These are phyloP conservation scores for Eudasyphora cyanicolor DNA, from an alignment of 2,888 invertebrate species.

Conservation along the genomic window DNA sequence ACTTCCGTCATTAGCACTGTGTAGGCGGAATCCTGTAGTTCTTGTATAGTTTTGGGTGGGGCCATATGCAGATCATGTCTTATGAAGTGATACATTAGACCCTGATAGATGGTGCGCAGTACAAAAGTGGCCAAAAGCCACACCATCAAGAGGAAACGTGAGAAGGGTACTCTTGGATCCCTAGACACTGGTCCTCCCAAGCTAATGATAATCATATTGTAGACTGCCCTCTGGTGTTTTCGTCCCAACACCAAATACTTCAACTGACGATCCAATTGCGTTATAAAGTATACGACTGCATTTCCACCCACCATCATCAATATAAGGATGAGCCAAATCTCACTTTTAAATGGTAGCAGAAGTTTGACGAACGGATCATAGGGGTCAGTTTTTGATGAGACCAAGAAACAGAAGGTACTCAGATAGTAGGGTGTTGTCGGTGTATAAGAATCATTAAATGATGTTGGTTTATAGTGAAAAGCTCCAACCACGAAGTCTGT, in stretches of 20 bases:
- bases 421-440: constrained; percentile 66
- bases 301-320: constrained; percentile 63
- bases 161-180: constrained; percentile 67
- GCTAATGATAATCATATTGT: constrained; percentile 69
- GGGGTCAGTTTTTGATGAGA: constrained; percentile 60
- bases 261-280: constrained; percentile 3
- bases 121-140: constrained; percentile 69
- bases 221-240: constrained; percentile 62
- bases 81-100: constrained; percentile 68
- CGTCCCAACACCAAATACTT: constrained; percentile 66
- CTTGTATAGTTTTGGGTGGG: constrained; percentile 62
- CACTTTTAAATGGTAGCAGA: constrained; percentile 65
- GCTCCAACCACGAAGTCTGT: constrained; percentile 69
- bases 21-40: constrained; percentile 64
- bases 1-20: constrained; percentile 61
- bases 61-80: constrained; percentile 63
- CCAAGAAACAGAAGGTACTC: constrained; percentile 65
- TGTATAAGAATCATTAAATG: constrained; percentile 57
- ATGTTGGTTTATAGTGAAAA: constrained; percentile 66
- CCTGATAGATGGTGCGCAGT: constrained; percentile 70
- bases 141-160: constrained; percentile 69
- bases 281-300: constrained; percentile 1
- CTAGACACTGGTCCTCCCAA: constrained; percentile 67
- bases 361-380: constrained; percentile 67
- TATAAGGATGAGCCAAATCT: constrained; percentile 65